Base-by-base conservation (phyloP, 2,888 invertebrate genomes). In the Brachypterus glaber region DNA sequence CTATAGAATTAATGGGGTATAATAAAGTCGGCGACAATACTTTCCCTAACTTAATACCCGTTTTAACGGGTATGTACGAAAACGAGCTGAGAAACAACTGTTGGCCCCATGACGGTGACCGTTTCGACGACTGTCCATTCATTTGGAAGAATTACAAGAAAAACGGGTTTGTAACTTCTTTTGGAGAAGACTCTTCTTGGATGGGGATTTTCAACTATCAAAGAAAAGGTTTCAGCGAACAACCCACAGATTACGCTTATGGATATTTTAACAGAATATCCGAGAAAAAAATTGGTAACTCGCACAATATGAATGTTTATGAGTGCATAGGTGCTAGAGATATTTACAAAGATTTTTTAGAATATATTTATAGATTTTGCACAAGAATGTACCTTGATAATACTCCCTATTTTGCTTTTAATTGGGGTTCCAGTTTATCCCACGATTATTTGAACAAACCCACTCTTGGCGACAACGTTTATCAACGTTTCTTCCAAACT, bases 11-110 rank as follows among this genome's bases (percentile, higher is more conserved):
- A 58, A 63, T 82, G 47, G 95, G 93, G 3, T 92, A 89, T 63
- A 91, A 87, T 59, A 95, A 93, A 72, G 84, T 95, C 5, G 95
- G 80, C 2, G 93, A 93, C 62, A 95, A 93, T 62, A 93, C 93
- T 0, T 92, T 86, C 59, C 90, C 91, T 1, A 95, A 95, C 62
- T 61, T 95, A 40, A 75, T 85, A 4, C 85, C 93, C 0, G 73
- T 88, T 44, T 66, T 92, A 8, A 76, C 79, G 2, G 92, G 92
- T 0, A 59, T 79, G 29, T 74, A 72, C 27, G 76, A 76, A 17
- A 67, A 68, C 1, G 83, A 88, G 53, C 60, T 88, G 30, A 68
- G 68, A 33, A 65, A 67, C 38, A 70, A 64, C 0, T 89, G 88
- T 55, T 77, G 81, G 72, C 47, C 46, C 2, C 37, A 38, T 17